These are phyloP conservation scores for Actinernus sp. DNA, from an alignment of 92 coral and sea anemone genomes.

Conservation along the genomic window DNA sequence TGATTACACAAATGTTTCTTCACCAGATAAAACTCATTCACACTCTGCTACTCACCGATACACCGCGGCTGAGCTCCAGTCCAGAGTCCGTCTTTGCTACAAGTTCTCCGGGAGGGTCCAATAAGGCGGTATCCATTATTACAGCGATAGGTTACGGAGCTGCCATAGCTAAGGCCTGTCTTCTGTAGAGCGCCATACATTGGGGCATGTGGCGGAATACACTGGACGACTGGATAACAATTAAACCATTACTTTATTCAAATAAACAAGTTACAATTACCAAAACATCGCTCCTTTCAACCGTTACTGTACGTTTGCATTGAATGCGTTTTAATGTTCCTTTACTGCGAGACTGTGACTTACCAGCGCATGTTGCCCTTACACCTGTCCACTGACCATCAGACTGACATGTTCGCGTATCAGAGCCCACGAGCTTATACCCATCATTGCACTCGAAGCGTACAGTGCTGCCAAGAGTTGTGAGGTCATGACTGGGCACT, in stretches of 20 bases:
- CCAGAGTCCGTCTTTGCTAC: conserved; percentile 86
- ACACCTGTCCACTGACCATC: conserved; percentile 93
- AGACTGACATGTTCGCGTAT: conserved; percentile 75
- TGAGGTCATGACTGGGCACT: conserved; percentile 55
- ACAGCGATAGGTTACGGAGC: conserved; percentile 78
- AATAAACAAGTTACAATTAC: background rate
- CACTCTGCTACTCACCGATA: conserved; percentile 87
- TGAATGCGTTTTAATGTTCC: too few species aligned
- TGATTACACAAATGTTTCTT: too few species aligned
- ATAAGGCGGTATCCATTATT: conserved; percentile 73
- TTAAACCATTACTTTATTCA: background rate
- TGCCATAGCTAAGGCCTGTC: conserved; percentile 60
- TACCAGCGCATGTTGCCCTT: conserved; percentile 77
- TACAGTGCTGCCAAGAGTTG: conserved; percentile 54
- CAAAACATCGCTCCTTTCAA: too few species aligned
- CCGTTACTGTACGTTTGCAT: too few species aligned
- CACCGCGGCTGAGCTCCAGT: conserved; percentile 90
- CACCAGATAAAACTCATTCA: too few species aligned
- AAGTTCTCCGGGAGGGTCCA: conserved; percentile 65
- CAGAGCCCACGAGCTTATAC: conserved; percentile 73
- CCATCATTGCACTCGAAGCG: conserved; percentile 80
- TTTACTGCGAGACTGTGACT: too few species aligned
- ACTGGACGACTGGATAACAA: conserved; percentile 50
- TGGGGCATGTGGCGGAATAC: conserved; percentile 75
- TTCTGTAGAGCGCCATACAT: conserved; percentile 63